Conservation (phyloP, 1,140 invertebrate species). For the Hormaphis cornu region DNA sequence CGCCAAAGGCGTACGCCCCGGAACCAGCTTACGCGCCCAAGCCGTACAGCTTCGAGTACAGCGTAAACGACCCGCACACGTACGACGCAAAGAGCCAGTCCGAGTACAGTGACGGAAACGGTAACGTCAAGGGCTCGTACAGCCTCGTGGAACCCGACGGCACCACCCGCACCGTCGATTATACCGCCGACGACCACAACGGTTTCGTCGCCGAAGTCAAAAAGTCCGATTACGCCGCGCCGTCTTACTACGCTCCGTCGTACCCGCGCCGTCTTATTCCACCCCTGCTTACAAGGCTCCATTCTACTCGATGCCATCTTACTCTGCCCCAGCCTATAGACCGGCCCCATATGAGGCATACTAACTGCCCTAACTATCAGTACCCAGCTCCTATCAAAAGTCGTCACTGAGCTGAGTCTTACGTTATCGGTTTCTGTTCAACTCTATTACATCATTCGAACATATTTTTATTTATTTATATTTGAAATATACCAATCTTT, state of each 20-base stretch:
- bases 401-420: background rate
- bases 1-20: slow-evolving; percentile 31
- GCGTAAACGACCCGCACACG: slow-evolving; percentile 46
- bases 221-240: slow-evolving; percentile 44
- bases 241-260: slow-evolving; percentile 19
- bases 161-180: too few species aligned
- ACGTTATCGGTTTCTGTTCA: background rate
- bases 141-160: too few species aligned
- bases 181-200: too few species aligned
- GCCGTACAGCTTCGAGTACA: slow-evolving; percentile 30
- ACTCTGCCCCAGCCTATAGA: slow-evolving; percentile 37
- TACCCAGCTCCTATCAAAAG: background rate
- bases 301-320: slow-evolving; percentile 11
- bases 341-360: slow-evolving; percentile 23
- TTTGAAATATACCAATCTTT: slow-evolving; percentile 37
- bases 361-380: background rate
- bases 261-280: slow-evolving; percentile 11
- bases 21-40: slow-evolving; percentile 33
- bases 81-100: slow-evolving; percentile 47
- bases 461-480: slow-evolving; percentile 36
- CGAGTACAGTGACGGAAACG: slow-evolving; percentile 44
- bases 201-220: too few species aligned
- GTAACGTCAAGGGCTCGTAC: slow-evolving; percentile 35
- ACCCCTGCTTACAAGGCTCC: slow-evolving; percentile 13
- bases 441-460: background rate